Percentiles rank a stretch among this genome's conserved stretches.
Conservation (phyloP, 2,888 invertebrate species). For the Andrena minutula region DNA sequence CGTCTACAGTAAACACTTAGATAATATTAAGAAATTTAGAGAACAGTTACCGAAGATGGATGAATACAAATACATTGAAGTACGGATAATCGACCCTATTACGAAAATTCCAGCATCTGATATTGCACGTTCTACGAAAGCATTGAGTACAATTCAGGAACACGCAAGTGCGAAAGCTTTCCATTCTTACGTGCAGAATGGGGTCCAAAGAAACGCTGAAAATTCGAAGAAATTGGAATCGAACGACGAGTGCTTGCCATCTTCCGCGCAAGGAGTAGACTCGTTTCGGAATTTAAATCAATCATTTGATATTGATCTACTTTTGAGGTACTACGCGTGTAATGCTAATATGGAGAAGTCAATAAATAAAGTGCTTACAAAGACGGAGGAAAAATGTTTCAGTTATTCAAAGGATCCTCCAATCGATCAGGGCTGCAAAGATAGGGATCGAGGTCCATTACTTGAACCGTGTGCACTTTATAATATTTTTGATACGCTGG, state of each 20-base stretch:
- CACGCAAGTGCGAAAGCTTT: background rate
- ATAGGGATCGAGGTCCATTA: conserved; percentile 2
- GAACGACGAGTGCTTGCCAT: background rate
- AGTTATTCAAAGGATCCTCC: background rate
- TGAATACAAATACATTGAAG: conserved; percentile 40
- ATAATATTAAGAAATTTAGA: conserved; percentile 1
- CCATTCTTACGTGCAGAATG: background rate
- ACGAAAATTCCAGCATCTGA: conserved; percentile 14
- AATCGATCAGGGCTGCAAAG: background rate
- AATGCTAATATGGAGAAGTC: conserved; percentile 51
- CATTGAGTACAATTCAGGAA: conserved; percentile 42
- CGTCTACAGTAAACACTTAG: background rate
- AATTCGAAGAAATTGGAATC: conserved; percentile 3
- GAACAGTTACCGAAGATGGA: conserved; percentile 33
- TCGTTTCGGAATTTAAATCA: background rate
- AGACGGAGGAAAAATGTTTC: background rate
- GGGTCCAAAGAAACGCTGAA: background rate
- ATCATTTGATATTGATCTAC: conserved; percentile 42
- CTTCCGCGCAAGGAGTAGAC: background rate
- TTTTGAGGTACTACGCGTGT: conserved; percentile 44
- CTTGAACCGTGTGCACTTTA: conserved; percentile 66
- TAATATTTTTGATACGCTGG: conserved; percentile 60
- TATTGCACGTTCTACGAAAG: conserved; percentile 13
- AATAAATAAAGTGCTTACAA: conserved; percentile 32
- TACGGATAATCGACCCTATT: conserved; percentile 27